Evolutionary conservation across 53 echinoderm and acorn worm species (phyloP).

Genomic region (Pentamera pediparva): DNA sequence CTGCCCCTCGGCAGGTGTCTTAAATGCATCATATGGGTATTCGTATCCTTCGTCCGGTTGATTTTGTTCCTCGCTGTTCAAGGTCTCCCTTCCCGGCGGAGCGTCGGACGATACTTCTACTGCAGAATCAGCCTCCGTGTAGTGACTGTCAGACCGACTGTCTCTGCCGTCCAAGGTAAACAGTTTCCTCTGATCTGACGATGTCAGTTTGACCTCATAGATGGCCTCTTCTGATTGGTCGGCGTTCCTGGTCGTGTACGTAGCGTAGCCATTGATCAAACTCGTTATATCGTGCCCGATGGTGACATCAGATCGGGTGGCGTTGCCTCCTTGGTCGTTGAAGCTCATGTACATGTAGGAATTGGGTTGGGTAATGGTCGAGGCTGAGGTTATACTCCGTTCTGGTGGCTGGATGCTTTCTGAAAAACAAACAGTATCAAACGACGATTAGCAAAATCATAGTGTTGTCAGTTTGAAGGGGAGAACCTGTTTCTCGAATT

Average conservation of each 20-base stretch:
- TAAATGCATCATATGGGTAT: constrained; percentile 48
- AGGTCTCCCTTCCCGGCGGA: constrained; percentile 14
- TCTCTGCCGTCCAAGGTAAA: background rate
- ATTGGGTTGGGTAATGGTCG: constrained; percentile 19
- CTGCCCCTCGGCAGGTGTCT: background rate
- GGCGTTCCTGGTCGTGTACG: background rate
- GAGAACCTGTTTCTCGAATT: no score
- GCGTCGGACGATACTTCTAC: background rate
- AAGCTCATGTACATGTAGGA: constrained; percentile 31
- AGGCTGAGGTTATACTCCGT: constrained; percentile 6
- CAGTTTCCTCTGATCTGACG: constrained; percentile 3
- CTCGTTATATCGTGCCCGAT: constrained; percentile 12
- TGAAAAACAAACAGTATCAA: background rate
- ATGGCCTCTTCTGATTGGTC: background rate
- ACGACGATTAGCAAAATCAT: background rate
- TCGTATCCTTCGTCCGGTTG: constrained; percentile 42
- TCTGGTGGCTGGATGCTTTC: constrained; percentile 6
- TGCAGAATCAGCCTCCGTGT: constrained; percentile 8
- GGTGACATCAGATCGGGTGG: background rate
- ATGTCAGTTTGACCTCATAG: constrained; percentile 19
- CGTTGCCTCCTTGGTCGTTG: constrained; percentile 8
- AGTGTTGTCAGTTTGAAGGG: no score
- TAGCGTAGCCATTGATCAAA: constrained; percentile 15
- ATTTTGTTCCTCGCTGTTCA: background rate
- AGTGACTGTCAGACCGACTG: background rate